These are phyloP conservation scores for Zosterops hypoxanthus DNA, from an alignment of 2,113 vertebrate genomes.

Conservation along the genomic window DNA sequence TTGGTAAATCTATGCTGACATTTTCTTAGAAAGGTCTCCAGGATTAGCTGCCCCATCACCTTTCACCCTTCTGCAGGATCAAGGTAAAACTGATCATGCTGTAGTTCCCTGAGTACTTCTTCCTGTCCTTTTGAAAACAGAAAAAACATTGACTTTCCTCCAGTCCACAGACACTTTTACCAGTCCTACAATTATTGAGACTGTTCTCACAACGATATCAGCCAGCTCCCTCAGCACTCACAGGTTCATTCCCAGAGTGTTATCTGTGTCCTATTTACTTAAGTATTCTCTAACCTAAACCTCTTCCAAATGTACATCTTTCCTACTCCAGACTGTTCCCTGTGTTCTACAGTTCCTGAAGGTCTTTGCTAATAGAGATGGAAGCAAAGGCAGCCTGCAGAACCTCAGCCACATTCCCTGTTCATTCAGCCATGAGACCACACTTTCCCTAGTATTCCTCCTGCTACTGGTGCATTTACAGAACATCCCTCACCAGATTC, in stretches of 20 bases:
- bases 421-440: background rate
- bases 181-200: background rate
- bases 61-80: background rate
- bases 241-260: fast-evolving
- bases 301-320: background rate
- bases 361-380: background rate
- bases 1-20: background rate
- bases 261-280: background rate
- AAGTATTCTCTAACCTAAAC: background rate
- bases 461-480: background rate
- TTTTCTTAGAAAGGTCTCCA: background rate
- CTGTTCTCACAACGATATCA: background rate
- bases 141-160: background rate
- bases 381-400: background rate
- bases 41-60: background rate
- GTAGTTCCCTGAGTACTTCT: background rate
- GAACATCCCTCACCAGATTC: background rate
- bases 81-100: background rate
- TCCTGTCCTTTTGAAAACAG: background rate
- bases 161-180: background rate
- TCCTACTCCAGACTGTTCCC: background rate
- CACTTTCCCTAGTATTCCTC: background rate
- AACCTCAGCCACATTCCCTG: background rate
- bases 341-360: background rate
- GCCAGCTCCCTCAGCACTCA: background rate